phyloP scores from a whole-genome alignment of 2,888 invertebrate species.

The Agriopis leucophaearia region DNA sequence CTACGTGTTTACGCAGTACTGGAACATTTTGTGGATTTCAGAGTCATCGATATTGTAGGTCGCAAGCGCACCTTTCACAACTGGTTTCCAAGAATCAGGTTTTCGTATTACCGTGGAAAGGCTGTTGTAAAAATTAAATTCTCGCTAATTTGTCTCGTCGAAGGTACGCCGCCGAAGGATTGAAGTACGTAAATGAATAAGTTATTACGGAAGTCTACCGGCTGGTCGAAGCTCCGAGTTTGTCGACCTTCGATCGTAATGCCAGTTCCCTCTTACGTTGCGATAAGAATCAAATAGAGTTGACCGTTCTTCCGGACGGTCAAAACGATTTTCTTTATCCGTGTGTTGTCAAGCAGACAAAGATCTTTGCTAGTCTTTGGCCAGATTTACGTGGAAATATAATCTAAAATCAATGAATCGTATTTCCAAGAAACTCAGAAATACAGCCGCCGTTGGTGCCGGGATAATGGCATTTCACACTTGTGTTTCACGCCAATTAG shows the following conservation, averaged over 20 bases:
- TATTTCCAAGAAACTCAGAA: conserved; percentile 4
- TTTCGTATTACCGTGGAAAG: conserved; percentile 41
- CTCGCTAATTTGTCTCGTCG: conserved; percentile 30
- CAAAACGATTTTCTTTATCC: neutral
- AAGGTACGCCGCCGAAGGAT: conserved; percentile 46
- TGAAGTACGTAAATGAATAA: conserved; percentile 57
- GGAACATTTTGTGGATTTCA: conserved; percentile 30
- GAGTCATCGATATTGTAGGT: conserved; percentile 26
- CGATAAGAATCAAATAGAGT: conserved; percentile 52
- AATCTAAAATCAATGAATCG: neutral
- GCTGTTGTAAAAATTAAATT: conserved; percentile 17
- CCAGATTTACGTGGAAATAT: neutral
- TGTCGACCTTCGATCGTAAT: conserved; percentile 68
- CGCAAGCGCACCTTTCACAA: conserved; percentile 49
- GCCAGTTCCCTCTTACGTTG: conserved; percentile 56
- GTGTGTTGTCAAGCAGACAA: neutral
- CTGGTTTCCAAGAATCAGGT: conserved; percentile 48
- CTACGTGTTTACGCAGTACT: conserved; percentile 10
- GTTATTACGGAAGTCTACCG: conserved; percentile 63
- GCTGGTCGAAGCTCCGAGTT: conserved; percentile 58
- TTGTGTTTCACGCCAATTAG: conserved; percentile 23
- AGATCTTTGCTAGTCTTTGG: neutral
- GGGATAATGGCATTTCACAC: conserved; percentile 17
- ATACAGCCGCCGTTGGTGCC: conserved; percentile 2
- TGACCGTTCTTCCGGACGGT: conserved; percentile 9